phyloP scores from a whole-genome alignment of 2,888 invertebrate genomes.

The Beris chalybata region DNA sequence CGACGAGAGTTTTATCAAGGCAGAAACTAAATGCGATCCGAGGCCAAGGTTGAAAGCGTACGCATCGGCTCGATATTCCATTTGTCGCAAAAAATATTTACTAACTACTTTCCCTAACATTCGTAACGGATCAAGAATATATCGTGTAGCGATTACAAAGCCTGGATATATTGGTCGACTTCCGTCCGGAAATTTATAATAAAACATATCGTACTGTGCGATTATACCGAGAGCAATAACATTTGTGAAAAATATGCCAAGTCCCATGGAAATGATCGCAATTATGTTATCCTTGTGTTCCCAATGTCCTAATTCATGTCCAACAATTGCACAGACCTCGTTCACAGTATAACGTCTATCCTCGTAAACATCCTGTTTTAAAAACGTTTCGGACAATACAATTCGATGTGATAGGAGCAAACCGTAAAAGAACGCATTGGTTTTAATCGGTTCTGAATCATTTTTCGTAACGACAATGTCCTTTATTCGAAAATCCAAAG shows the following conservation, averaged over 20 bases:
- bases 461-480: neutral
- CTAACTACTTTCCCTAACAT: neutral
- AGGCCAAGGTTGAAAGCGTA: neutral
- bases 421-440: slow-evolving; percentile 8
- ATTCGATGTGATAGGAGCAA: slow-evolving; percentile 2
- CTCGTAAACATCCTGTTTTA: neutral
- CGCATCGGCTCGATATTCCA: slow-evolving; percentile 9
- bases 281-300: slow-evolving; percentile 11
- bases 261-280: neutral
- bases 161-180: slow-evolving; percentile 2
- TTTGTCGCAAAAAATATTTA: neutral
- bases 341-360: neutral
- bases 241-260: too few species aligned
- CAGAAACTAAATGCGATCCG: slow-evolving; percentile 3
- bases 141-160: slow-evolving; percentile 2
- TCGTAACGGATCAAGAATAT: slow-evolving; percentile 11
- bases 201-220: slow-evolving; percentile 2
- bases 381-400: neutral
- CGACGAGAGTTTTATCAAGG: neutral
- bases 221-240: slow-evolving; percentile 2
- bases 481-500: slow-evolving; percentile 7
- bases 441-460: neutral
- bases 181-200: slow-evolving; percentile 12
- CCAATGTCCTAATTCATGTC: slow-evolving; percentile 18
- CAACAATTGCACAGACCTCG: slow-evolving; percentile 14